Evolutionary conservation across 2,113 vertebrate species (phyloP).

Genomic region (Heloderma charlesbogerti): DNA sequence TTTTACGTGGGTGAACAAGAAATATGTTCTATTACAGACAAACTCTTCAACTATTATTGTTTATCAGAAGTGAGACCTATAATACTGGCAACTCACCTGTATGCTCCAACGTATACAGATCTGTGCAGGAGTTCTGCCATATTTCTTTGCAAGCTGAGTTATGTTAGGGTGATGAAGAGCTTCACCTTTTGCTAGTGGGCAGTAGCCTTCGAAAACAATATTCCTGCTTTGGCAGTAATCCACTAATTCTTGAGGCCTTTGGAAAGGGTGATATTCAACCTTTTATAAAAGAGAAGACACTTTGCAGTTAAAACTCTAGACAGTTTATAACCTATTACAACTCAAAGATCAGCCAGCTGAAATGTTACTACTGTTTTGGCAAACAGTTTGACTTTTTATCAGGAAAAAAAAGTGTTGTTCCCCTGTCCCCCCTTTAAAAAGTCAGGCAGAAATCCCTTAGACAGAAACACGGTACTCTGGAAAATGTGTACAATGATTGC

Average conservation of each 20-base stretch:
- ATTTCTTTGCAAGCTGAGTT: slow-evolving; percentile 76
- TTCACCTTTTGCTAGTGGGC: slow-evolving; percentile 82
- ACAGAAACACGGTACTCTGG: slow-evolving; percentile 11
- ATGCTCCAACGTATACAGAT: slow-evolving; percentile 83
- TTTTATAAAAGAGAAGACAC: slow-evolving; percentile 35
- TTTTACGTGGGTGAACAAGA: background rate
- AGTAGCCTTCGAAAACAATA: slow-evolving; percentile 82
- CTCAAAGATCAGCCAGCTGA: background rate
- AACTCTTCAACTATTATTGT: background rate
- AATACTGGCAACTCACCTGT: slow-evolving; percentile 49
- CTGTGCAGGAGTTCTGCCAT: slow-evolving; percentile 76
- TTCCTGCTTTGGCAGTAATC: slow-evolving; percentile 77
- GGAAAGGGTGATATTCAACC: slow-evolving; percentile 85
- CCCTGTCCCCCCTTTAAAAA: background rate
- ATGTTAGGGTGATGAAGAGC: slow-evolving; percentile 74
- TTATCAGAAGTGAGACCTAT: background rate
- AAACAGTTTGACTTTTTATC: background rate
- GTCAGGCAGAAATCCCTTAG: background rate
- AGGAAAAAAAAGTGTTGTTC: background rate
- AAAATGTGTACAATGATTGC: slow-evolving; percentile 3
- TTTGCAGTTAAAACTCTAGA: background rate
- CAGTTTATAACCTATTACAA: background rate
- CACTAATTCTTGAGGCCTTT: slow-evolving; percentile 78
- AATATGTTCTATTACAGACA: background rate
- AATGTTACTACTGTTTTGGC: background rate